Evolutionary conservation across 2,113 vertebrate species (phyloP).

Genomic region (Melanerpes formicivorus): DNA sequence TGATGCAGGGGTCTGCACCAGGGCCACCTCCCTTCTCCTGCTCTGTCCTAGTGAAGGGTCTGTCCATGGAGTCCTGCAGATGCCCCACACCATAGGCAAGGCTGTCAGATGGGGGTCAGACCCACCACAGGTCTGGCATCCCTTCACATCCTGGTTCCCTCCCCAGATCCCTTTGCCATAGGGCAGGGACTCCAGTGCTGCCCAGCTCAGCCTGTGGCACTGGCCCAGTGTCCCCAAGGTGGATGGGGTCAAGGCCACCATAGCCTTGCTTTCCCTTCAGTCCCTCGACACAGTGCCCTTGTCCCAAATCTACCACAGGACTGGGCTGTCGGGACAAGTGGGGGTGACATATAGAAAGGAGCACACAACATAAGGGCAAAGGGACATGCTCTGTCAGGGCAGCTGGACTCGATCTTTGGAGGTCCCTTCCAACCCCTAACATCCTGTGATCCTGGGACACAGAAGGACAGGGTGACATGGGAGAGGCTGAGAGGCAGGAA

Average conservation of each 20-base stretch:
- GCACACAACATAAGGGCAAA: not conserved
- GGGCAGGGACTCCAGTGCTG: not conserved
- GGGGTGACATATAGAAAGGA: not conserved
- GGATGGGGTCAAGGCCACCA: not conserved
- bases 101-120: not conserved
- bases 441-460: not conserved
- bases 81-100: not conserved
- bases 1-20: not conserved
- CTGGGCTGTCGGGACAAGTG: not conserved
- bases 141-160: not conserved
- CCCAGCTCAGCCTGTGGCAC: not conserved
- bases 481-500: too few species aligned
- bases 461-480: not conserved
- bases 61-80: not conserved
- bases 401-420: too few species aligned
- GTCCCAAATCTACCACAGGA: not conserved
- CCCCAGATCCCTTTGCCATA: not conserved
- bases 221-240: not conserved
- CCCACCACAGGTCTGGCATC: not conserved
- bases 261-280: accelerated
- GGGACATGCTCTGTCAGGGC: not conserved
- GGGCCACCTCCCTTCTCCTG: not conserved
- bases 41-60: not conserved
- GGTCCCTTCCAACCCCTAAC: too few species aligned
- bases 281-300: not conserved